Evolutionary conservation across 1,140 invertebrate species (phyloP), one percentile per base, ranked within the genome.

Genomic region (Ips typographus): DNA sequence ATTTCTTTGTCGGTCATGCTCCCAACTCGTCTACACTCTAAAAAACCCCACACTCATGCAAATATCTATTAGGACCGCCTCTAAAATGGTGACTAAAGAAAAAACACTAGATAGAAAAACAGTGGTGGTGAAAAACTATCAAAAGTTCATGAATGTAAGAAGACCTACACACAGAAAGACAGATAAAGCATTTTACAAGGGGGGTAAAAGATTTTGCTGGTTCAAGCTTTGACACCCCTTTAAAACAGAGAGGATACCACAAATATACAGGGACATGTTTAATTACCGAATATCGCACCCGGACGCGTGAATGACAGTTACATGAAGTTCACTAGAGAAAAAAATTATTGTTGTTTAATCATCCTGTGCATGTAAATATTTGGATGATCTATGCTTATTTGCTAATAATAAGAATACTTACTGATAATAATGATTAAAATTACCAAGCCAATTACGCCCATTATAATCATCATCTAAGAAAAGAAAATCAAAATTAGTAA

Each of bases 371-470:
- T 22, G 22, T 22, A 22, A 22, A 22, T 22, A 22, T 22, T 22
- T 22, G 22, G 22, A 22, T 22, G 22, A 22, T 22, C 22, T 22
- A 22, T 22, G 22, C 22, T 22, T 49, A 22, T 2, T n/a, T 22
- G 22, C 22, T 22, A 22, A 22, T 22, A 22, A 36, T 55, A 62
- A 62, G 40, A 75, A n/a, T 81, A 89, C 92, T 93, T 89, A 94
- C 93, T 91, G 82, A 94, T 89, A 82, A 95, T 94, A 80, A 95
- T 91, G 81, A 90, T 91, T 81, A 94, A 82, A 82, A 95, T 88
- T 75, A 95, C 90, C 73, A 93, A 87, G 77, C 89, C 91, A 82
- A 95, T 94, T 43, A 92, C 90, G 68, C 92, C 92, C 84, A 94
- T 92, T 73, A 95, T 94, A 80, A 94, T 91, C 92, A 95, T 94